A percentile compares a stretch with the other conserved stretches of the same genome.
Conservation (phyloP, 1,140 invertebrate genomes). For the Lamellibrachia luymesi region DNA sequence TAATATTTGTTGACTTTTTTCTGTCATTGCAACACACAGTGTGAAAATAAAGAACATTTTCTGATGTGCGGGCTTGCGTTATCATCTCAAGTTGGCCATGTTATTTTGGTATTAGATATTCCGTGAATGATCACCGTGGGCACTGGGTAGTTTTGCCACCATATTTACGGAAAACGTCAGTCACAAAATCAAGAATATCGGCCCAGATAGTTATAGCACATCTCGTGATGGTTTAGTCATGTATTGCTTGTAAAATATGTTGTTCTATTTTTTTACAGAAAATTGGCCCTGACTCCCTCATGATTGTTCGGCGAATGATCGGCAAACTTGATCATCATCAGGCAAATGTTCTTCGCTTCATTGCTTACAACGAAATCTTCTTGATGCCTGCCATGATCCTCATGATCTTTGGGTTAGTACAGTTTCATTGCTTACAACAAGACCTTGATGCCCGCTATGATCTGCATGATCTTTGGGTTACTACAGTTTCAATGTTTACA, state of each 20-base stretch:
- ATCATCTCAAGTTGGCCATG: too few species aligned
- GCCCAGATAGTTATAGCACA: too few species aligned
- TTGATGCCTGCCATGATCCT: conserved; percentile 81
- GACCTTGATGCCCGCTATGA: conserved; percentile 85
- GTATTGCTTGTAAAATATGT: background rate
- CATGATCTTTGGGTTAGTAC: conserved; percentile 81
- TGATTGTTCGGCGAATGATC: conserved; percentile 81
- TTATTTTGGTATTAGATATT: too few species aligned
- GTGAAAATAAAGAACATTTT: background rate
- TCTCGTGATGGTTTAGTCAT: too few species aligned
- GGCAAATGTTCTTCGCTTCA: conserved; percentile 79
- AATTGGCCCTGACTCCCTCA: conserved; percentile 82
- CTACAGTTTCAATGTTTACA: conserved; percentile 49
- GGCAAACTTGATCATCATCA: conserved; percentile 84
- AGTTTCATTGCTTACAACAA: conserved; percentile 51
- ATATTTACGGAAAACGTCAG: too few species aligned
- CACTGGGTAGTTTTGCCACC: too few species aligned
- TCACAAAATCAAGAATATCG: too few species aligned
- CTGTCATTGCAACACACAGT: background rate
- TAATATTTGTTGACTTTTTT: background rate
- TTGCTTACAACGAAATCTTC: conserved; percentile 74
- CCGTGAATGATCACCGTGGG: too few species aligned
- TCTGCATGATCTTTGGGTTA: conserved; percentile 83
- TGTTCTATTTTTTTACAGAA: conserved; percentile 62
- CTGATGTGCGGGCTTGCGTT: background rate